These are phyloP conservation scores for Chloromyia formosa DNA, from an alignment of 2,888 invertebrate genomes.

Conservation along the genomic window DNA sequence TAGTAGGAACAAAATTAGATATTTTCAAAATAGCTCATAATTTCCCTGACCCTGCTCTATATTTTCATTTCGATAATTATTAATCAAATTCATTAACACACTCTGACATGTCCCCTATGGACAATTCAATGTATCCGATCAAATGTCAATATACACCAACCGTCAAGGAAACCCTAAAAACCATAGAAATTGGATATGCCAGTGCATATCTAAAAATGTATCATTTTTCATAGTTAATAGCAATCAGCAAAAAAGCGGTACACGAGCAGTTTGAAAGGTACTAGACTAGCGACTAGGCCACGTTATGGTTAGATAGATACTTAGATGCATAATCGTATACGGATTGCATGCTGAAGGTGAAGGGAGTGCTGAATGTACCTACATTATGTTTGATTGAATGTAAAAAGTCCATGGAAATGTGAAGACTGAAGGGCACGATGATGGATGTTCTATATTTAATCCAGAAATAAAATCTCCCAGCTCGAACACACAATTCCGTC, in stretches of 20 bases:
- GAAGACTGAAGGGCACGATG: not conserved
- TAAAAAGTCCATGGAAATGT: not conserved
- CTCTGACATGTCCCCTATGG: too few relatives aligned
- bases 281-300: too few relatives aligned
- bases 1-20: too few relatives aligned
- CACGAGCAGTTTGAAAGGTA: not conserved
- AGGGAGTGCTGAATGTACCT: too few relatives aligned
- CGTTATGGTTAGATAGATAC: too few relatives aligned
- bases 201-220: slow-evolving; percentile 23
- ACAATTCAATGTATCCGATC: not conserved
- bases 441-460: slow-evolving; percentile 6
- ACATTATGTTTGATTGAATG: too few relatives aligned
- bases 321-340: too few relatives aligned
- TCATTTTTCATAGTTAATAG: slow-evolving; percentile 28
- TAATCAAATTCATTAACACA: too few relatives aligned
- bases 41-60: not conserved
- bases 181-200: not conserved
- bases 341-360: too few relatives aligned
- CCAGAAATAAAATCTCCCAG: not conserved
- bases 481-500: not conserved
- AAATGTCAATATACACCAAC: not conserved
- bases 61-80: too few relatives aligned
- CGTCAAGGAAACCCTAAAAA: slow-evolving; percentile 1
- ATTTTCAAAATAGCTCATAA: too few relatives aligned
- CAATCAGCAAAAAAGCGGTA: slow-evolving; percentile 37